Conservation (phyloP, 2,797 vertebrate genomes). For the Florisuga fusca region DNA sequence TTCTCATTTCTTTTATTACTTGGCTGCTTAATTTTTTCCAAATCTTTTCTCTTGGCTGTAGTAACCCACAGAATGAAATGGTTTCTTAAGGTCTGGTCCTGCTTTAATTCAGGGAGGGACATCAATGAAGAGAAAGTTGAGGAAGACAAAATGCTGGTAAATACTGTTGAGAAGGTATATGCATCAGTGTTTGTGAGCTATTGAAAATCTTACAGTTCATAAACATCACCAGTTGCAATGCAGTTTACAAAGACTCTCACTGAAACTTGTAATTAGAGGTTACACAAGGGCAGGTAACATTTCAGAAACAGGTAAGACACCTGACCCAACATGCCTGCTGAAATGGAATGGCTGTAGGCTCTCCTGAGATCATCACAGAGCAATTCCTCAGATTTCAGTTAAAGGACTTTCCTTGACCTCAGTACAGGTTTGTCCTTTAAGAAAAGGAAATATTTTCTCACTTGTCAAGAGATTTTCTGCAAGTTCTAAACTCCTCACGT, state of each 20-base stretch:
- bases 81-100: neutral
- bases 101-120: neutral
- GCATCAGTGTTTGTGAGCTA: neutral
- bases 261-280: slow-evolving; percentile 62
- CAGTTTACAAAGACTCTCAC: slow-evolving; percentile 30
- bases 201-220: neutral
- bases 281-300: slow-evolving; percentile 54
- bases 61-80: neutral
- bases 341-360: slow-evolving; percentile 56
- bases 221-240: slow-evolving; percentile 1
- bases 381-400: neutral
- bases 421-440: neutral
- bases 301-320: slow-evolving; percentile 56
- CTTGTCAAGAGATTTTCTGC: neutral
- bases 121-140: neutral
- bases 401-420: slow-evolving; percentile 1
- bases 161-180: neutral
- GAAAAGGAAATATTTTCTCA: neutral
- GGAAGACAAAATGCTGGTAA: neutral
- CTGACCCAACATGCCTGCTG: slow-evolving; percentile 36
- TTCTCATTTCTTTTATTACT: neutral
- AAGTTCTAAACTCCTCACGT: neutral
- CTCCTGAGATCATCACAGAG: neutral
- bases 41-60: neutral
- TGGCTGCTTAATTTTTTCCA: neutral